phyloP scores from a whole-genome alignment of 2,888 invertebrate species.

The Phymatocera aterrima region DNA sequence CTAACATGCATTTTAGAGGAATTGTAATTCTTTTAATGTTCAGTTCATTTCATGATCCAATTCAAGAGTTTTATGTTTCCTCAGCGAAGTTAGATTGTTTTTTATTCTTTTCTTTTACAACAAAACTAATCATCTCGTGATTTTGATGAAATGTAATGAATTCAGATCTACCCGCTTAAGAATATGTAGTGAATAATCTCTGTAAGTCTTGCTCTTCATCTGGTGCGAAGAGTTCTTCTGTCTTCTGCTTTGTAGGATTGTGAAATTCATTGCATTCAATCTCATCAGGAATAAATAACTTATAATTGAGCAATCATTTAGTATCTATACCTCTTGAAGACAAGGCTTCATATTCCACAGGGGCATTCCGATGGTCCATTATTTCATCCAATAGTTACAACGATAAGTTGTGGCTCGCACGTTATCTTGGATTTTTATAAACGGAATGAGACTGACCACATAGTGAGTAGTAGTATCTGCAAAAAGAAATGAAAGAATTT shows the following conservation, averaged over 20 bases:
- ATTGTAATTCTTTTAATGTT: no score
- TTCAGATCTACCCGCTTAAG: no score
- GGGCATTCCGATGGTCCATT: constrained; percentile 97
- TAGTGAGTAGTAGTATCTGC: constrained; percentile 62
- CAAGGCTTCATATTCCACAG: constrained; percentile 70
- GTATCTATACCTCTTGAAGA: constrained; percentile 17
- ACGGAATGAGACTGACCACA: constrained; percentile 72
- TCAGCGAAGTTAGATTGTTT: no score
- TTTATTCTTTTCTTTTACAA: no score
- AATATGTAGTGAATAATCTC: constrained; percentile 7
- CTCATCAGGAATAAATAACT: constrained; percentile 27
- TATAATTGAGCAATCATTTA: background rate
- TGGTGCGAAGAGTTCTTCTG: background rate
- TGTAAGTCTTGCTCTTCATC: background rate
- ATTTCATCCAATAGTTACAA: constrained; percentile 94
- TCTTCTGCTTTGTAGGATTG: background rate
- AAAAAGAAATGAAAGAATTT: background rate
- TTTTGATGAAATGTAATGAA: no score
- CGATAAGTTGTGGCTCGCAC: constrained; percentile 94
- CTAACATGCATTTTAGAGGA: no score
- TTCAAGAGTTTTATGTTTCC: no score
- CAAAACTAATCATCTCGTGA: no score
- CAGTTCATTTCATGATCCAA: no score
- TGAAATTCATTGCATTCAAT: constrained; percentile 13
- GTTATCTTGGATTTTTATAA: constrained; percentile 91